Evolutionary conservation across 53 echinoderm and acorn worm species (phyloP).

Genomic region (Arbacia lixula): DNA sequence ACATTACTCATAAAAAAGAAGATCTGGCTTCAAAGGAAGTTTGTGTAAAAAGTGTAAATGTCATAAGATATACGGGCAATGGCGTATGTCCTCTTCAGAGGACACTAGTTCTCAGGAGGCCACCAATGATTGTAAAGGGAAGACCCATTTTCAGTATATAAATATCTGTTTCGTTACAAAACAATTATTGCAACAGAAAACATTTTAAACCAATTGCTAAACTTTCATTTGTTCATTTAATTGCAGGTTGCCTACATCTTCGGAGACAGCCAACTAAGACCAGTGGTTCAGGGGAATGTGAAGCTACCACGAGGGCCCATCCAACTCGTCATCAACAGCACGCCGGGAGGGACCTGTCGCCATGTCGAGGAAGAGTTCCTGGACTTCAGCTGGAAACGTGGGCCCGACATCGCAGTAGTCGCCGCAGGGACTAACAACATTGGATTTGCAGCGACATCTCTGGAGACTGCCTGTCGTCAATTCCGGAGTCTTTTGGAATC

Average conservation of each 20-base stretch:
- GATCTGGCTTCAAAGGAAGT: too few species aligned
- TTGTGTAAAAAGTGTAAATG: too few species aligned
- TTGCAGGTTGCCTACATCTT: conserved; percentile 29
- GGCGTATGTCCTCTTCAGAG: too few species aligned
- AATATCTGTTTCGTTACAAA: too few species aligned
- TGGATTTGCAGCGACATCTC: not conserved
- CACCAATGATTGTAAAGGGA: too few species aligned
- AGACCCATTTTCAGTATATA: too few species aligned
- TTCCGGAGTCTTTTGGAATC: not conserved
- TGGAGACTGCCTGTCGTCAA: conserved; percentile 21
- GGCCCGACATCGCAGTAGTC: conserved; percentile 3
- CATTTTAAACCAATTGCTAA: too few species aligned
- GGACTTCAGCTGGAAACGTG: not conserved
- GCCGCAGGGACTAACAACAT: conserved; percentile 41
- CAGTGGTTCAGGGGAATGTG: conserved; percentile 13
- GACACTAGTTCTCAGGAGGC: too few species aligned
- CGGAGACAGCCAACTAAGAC: conserved; percentile 33
- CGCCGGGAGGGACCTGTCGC: conserved; percentile 34
- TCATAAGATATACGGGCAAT: too few species aligned
- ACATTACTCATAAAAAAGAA: too few species aligned
- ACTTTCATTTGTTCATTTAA: too few species aligned
- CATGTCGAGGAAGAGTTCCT: conserved; percentile 26
- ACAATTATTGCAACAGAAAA: too few species aligned
- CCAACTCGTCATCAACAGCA: conserved; percentile 32
- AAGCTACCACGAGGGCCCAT: conserved; percentile 1